A percentile compares a stretch with the other conserved stretches of the same genome.
Evolutionary conservation across 2,888 invertebrate genomes (phyloP).

Genomic region (Selenia dentaria): DNA sequence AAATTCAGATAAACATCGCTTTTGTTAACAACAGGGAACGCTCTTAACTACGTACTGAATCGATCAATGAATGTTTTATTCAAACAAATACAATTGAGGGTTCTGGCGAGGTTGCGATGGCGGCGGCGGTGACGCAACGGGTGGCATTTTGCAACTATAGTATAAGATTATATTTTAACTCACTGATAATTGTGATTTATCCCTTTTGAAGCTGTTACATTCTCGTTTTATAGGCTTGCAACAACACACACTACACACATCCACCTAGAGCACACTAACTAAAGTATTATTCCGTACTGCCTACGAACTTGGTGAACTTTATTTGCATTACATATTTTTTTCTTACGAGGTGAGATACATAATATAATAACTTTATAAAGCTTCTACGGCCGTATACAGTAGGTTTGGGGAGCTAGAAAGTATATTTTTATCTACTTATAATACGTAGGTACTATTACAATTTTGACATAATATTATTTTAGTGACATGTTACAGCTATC

Average conservation of each 20-base stretch:
- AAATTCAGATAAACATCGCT: constrained; percentile 59
- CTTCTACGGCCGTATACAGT: no score
- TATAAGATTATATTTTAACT: constrained; percentile 68
- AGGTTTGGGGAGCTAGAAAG: constrained; percentile 2
- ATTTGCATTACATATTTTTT: no score
- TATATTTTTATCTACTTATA: constrained; percentile 23
- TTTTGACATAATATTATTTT: constrained; percentile 34
- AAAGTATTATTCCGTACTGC: neutral
- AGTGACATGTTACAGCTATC: constrained; percentile 12
- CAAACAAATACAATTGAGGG: constrained; percentile 52
- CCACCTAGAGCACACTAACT: no score
- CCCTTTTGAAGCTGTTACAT: no score
- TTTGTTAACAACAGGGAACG: constrained; percentile 39
- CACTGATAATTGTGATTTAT: constrained; percentile 51
- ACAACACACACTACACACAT: no score
- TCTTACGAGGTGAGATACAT: no score
- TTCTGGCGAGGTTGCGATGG: constrained; percentile 36
- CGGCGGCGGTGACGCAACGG: constrained; percentile 65
- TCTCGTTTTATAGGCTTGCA: no score
- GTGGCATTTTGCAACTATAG: no score
- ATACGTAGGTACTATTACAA: constrained; percentile 23
- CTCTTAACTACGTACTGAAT: constrained; percentile 45
- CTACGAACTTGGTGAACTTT: neutral
- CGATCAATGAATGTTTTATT: constrained; percentile 77
- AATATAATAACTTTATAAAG: no score